These are phyloP conservation scores for Cerceris ruficornis DNA, from an alignment of 2,888 invertebrate genomes.

Conservation along the genomic window DNA sequence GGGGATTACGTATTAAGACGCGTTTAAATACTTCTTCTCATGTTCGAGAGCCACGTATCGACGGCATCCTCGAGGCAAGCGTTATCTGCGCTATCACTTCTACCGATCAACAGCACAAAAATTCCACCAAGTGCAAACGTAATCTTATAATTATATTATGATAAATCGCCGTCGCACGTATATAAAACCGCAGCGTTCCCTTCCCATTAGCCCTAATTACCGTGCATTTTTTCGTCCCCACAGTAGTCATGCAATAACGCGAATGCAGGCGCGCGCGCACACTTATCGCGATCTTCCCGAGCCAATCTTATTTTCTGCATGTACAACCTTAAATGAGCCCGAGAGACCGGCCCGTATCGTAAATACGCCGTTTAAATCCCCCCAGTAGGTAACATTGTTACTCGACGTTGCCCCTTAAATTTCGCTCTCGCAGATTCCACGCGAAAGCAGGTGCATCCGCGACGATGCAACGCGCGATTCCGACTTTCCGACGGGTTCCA, in stretches of 20 bases:
- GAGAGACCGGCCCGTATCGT: slow-evolving; percentile 1
- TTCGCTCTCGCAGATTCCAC: slow-evolving; percentile 21
- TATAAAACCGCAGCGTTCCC: slow-evolving; percentile 27
- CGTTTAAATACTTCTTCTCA: too few species aligned
- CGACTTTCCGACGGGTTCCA: not conserved
- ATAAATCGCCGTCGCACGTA: not conserved
- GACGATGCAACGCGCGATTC: not conserved
- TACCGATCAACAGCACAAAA: too few species aligned
- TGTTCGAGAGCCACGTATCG: too few species aligned
- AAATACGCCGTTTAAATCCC: slow-evolving; percentile 34
- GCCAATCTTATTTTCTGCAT: slow-evolving; percentile 11
- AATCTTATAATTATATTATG: not conserved
- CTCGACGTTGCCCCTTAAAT: slow-evolving; percentile 8
- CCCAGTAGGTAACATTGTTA: slow-evolving; percentile 43
- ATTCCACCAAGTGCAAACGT: too few species aligned
- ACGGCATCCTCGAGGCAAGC: too few species aligned
- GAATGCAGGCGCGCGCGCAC: not conserved
- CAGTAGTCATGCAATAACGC: not conserved
- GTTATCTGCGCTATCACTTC: too few species aligned
- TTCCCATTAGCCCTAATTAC: slow-evolving; percentile 34
- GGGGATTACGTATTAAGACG: too few species aligned
- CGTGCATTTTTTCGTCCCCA: slow-evolving; percentile 1
- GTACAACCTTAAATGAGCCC: not conserved
- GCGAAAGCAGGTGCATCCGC: slow-evolving; percentile 49
- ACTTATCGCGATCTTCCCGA: slow-evolving; percentile 13